Conservation (phyloP, 2,888 invertebrate species). For the Hermaeophaga mercurialis region DNA sequence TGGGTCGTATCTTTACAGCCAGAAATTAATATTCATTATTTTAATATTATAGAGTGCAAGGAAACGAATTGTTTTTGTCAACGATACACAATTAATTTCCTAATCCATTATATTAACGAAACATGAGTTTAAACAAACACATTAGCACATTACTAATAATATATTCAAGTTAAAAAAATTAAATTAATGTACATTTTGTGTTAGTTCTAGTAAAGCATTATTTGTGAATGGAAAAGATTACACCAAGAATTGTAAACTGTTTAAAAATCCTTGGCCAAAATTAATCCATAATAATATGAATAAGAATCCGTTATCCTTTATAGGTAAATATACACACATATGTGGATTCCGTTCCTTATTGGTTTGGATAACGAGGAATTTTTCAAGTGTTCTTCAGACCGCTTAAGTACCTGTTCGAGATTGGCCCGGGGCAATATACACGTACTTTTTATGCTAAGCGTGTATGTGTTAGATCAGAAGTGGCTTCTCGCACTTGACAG, state of each 20-base stretch:
- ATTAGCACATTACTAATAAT: background rate
- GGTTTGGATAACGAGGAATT: conserved; percentile 15
- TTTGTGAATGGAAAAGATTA: too few relatives aligned
- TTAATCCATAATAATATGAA: too few relatives aligned
- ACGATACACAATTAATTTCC: background rate
- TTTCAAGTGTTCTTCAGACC: conserved; percentile 25
- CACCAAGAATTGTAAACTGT: too few relatives aligned
- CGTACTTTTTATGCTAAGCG: conserved; percentile 4
- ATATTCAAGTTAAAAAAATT: background rate
- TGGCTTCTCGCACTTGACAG: conserved; percentile 16
- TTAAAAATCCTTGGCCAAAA: too few relatives aligned
- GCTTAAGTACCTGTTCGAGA: conserved; percentile 19
- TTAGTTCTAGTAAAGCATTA: too few relatives aligned
- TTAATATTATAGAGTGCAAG: background rate
- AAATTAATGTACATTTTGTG: too few relatives aligned
- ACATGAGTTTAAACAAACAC: background rate
- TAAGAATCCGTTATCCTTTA: too few relatives aligned
- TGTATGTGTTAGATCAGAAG: conserved; percentile 24
- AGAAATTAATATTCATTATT: background rate
- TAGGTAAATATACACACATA: too few relatives aligned
- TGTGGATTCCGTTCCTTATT: conserved; percentile 4
- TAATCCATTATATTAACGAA: background rate
- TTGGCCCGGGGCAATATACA: conserved; percentile 6
- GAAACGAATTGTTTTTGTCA: background rate
- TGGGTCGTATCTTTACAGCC: too few relatives aligned